A percentile compares a stretch with the other conserved stretches of the same genome.
phyloP scores from a whole-genome alignment of 2,113 vertebrate genomes.

The Ailuropoda melanoleuca region DNA sequence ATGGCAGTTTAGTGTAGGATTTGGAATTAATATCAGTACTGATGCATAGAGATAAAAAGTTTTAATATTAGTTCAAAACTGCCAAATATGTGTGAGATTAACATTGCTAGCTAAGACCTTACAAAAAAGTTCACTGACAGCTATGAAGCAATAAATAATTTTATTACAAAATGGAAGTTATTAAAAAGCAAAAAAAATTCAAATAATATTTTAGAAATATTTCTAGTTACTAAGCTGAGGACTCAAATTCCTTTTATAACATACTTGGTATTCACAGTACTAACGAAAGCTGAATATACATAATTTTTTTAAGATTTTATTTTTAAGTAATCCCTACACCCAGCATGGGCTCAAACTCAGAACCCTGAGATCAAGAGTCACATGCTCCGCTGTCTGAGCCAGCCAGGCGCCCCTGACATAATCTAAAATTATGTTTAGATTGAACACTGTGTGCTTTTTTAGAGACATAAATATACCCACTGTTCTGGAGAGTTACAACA shows the following conservation, averaged over 20 bases:
- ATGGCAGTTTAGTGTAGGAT: conserved; percentile 37
- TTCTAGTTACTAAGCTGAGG: not conserved
- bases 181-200: conserved; percentile 24
- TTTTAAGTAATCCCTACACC: not conserved
- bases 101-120: conserved; percentile 4
- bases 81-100: not conserved
- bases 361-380: too few species aligned
- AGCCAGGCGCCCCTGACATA: not conserved
- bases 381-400: too few species aligned
- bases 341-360: too few species aligned
- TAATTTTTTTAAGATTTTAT: not conserved
- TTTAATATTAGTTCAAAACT: not conserved
- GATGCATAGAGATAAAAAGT: not conserved
- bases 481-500: not conserved
- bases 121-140: not conserved
- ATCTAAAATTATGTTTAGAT: conserved; percentile 39
- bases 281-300: not conserved
- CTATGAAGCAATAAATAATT: conserved; percentile 28
- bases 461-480: not conserved
- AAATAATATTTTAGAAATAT: not conserved
- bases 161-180: conserved; percentile 38
- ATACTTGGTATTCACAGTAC: not conserved
- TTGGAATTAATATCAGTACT: conserved; percentile 36
- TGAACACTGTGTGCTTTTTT: not conserved
- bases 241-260: conserved; percentile 30